Conservation (phyloP, 1,140 invertebrate species). For the Euura lappo region DNA sequence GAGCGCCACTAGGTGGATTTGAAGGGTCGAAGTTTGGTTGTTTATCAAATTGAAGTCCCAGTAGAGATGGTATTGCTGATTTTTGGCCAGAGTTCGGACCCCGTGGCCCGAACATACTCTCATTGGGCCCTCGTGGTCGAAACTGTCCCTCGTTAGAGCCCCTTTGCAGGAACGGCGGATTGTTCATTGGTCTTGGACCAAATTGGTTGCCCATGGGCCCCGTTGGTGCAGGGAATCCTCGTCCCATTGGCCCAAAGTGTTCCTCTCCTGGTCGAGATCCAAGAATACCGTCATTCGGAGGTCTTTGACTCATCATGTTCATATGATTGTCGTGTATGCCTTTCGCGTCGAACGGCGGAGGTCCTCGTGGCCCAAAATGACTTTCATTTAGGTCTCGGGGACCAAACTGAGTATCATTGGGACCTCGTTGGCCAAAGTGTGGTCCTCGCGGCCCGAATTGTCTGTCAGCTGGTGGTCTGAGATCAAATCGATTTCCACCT, state of each 20-base stretch:
- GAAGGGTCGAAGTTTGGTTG: conserved; percentile 8
- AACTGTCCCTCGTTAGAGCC: conserved; percentile 24
- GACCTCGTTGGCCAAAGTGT: conserved; percentile 19
- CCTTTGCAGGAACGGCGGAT: conserved; percentile 16
- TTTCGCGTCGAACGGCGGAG: conserved; percentile 7
- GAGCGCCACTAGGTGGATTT: neutral
- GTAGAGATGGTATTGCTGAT: conserved; percentile 23
- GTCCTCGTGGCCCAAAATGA: conserved; percentile 14
- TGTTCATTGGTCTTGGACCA: conserved; percentile 19
- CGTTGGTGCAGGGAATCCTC: conserved; percentile 9
- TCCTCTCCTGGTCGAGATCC: neutral
- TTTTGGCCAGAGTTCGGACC: neutral
- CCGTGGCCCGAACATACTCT: conserved; percentile 8
- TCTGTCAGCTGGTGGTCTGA: conserved; percentile 24
- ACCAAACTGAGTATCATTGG: conserved; percentile 20
- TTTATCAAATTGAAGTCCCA: conserved; percentile 28
- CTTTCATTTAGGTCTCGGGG: conserved; percentile 17
- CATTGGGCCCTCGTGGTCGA: conserved; percentile 12
- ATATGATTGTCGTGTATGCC: neutral
- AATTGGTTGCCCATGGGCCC: conserved; percentile 25
- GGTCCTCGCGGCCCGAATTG: conserved; percentile 22
- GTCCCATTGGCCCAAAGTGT: neutral
- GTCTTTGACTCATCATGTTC: neutral
- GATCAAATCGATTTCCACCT: conserved; percentile 22
- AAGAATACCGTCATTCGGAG: neutral